A percentile compares a stretch with the other conserved stretches of the same genome.
phyloP scores from a whole-genome alignment of 1,140 invertebrate genomes.

The Bicyclus anynana region DNA sequence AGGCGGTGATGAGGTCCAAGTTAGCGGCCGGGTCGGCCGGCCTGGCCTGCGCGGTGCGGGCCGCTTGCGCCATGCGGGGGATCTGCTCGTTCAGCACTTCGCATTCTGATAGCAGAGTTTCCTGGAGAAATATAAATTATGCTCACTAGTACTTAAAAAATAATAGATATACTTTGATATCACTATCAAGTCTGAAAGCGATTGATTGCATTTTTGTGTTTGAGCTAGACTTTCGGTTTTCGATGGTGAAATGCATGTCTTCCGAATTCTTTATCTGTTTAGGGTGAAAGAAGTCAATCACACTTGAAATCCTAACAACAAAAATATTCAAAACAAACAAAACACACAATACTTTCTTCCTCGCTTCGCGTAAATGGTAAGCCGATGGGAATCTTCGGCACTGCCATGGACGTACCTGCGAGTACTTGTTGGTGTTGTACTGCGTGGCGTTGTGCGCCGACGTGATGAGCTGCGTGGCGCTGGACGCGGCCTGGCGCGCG shows the following conservation, averaged over 20 bases:
- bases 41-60: conserved; percentile 85
- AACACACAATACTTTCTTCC: too few relatives aligned
- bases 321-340: too few relatives aligned
- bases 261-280: too few relatives aligned
- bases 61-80: conserved; percentile 88
- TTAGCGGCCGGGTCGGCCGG: conserved; percentile 87
- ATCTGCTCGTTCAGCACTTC: conserved; percentile 87
- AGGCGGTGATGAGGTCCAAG: conserved; percentile 90
- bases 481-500: conserved; percentile 91
- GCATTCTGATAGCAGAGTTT: conserved; percentile 88
- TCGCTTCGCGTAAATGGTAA: too few relatives aligned
- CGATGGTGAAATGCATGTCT: too few relatives aligned
- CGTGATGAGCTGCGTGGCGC: conserved; percentile 93
- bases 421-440: conserved; percentile 84
- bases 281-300: too few relatives aligned
- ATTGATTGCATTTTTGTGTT: too few relatives aligned
- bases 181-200: too few relatives aligned
- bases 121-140: conserved; percentile 71
- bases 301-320: too few relatives aligned
- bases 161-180: too few relatives aligned
- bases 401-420: conserved; percentile 43
- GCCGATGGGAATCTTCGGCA: too few relatives aligned
- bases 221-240: too few relatives aligned
- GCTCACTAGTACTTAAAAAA: neutral
- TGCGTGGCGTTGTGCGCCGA: conserved; percentile 87